Evolutionary conservation across 2,797 vertebrate species (phyloP), one percentile per base, ranked within the genome.

Genomic region (Taenioides sp.): DNA sequence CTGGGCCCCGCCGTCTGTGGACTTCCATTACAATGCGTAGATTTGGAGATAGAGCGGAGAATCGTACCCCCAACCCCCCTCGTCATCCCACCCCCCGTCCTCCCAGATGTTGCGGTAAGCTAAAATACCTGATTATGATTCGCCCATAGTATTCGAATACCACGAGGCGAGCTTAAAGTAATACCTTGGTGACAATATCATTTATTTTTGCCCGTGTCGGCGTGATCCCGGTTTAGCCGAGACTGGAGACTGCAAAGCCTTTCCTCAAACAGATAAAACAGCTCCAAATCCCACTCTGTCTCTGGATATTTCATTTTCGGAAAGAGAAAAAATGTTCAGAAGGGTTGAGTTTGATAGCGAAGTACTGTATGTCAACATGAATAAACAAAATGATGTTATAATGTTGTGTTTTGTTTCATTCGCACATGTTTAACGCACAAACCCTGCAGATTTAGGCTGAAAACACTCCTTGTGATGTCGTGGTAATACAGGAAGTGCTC

Each of bases 51-150:
- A 97, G 95, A 90, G 7, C 20, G 22, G 14, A 27, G 63, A 93
- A 94, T 37, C 95, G 43, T 16, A 47, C 43, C 43, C 43, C 81
- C 88, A 91, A 95, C 96, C 94, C 94, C 95, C 92, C 95, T 96
- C 89, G 85, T 80, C 90, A 83, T 86, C 83, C 34, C 3, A 3
- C 2, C 28, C 59, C 69, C 55, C 70, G 71, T 68, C 76, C 65
- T 83, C 89, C 84, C 95, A 96, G 94, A 95, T 94, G 94, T 50
- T 95, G 91, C 90, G 92, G 95, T 96, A 95, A 96, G 95, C 96
- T 96, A 96, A 97, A 98, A 96, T 95, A 98, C 95, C 96, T 98
- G 95, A 97, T 99, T 98, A 96, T 92, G 93, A 98, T 98, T 98
- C 97, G 93, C 83, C 91, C 91, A 93, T 95, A 95, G 94, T 94